Evolutionary conservation across 2,888 invertebrate genomes (phyloP).

Genomic region (Cataglyphis altisquamis): DNA sequence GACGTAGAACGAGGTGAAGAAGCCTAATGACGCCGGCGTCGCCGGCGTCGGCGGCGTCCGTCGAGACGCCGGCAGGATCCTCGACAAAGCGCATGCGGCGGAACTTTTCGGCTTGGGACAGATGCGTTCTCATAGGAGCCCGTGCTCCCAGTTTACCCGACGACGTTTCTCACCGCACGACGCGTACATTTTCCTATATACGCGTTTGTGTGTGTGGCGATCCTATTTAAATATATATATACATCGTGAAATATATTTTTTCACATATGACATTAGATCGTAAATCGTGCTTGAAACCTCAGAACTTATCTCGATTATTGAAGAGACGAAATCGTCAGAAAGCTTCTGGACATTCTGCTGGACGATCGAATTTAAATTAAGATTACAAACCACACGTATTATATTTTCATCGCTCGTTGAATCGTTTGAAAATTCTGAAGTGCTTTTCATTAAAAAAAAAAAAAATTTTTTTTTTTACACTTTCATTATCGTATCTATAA

Average conservation of each 20-base stretch:
- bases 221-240: constrained; percentile 4
- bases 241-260: not conserved
- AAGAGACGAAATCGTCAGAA: not conserved
- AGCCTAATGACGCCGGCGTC: constrained; percentile 12
- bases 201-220: not conserved
- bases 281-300: not conserved
- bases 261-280: not conserved
- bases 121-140: constrained; percentile 51
- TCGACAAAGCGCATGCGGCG: constrained; percentile 76
- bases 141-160: constrained; percentile 68
- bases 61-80: constrained; percentile 40
- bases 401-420: not conserved
- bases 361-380: constrained; percentile 8
- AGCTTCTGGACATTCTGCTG: not conserved
- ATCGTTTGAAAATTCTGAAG: not conserved
- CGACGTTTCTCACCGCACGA: constrained; percentile 63
- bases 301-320: not conserved
- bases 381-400: not conserved
- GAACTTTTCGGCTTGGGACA: constrained; percentile 63
- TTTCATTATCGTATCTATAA: not conserved
- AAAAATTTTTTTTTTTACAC: not conserved
- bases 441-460: not conserved
- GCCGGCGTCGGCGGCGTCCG: constrained; percentile 24
- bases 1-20: not conserved
- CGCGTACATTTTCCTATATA: constrained; percentile 48